A percentile compares a stretch with the other conserved stretches of the same genome.
Conservation (phyloP, 2,888 invertebrate genomes). For the Hymenopus coronatus region DNA sequence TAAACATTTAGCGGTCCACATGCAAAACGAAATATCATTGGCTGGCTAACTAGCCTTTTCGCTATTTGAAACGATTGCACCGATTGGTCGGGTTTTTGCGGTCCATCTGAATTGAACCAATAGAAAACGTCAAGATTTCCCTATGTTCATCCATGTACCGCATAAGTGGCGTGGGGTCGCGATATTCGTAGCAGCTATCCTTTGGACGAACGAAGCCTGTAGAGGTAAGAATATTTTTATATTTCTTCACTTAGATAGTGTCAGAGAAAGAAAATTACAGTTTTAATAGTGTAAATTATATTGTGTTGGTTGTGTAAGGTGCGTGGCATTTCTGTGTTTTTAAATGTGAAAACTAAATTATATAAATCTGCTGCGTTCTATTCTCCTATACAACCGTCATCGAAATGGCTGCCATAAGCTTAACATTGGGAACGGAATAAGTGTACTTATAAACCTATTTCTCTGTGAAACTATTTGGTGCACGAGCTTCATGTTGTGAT, state of each 20-base stretch:
- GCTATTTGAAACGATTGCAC: slow-evolving; percentile 32
- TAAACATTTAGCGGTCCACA: slow-evolving; percentile 1
- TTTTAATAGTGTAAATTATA: slow-evolving; percentile 40
- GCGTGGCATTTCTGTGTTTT: slow-evolving; percentile 39
- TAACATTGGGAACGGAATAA: slow-evolving; percentile 45
- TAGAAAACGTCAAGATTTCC: slow-evolving; percentile 46
- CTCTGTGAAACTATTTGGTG: slow-evolving; percentile 35
- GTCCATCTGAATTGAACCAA: slow-evolving; percentile 59
- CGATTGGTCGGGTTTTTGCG: slow-evolving; percentile 59
- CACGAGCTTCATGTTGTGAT: slow-evolving; percentile 24
- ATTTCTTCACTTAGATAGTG: slow-evolving; percentile 53
- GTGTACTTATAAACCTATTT: slow-evolving; percentile 22
- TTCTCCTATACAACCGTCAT: slow-evolving; percentile 44
- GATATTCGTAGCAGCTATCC: slow-evolving; percentile 59
- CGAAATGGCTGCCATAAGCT: slow-evolving; percentile 57
- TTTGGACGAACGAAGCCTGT: slow-evolving; percentile 56
- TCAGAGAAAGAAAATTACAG: slow-evolving; percentile 44
- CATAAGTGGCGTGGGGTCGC: slow-evolving; percentile 63
- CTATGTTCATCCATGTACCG: slow-evolving; percentile 54
- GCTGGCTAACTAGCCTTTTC: slow-evolving; percentile 7
- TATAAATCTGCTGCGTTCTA: slow-evolving; percentile 44
- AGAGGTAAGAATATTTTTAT: slow-evolving; percentile 60
- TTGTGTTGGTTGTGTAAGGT: slow-evolving; percentile 40
- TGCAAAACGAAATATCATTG: slow-evolving; percentile 4
- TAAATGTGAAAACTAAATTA: slow-evolving; percentile 43